A percentile compares a stretch with the other conserved stretches of the same genome.
Evolutionary conservation across 2,113 vertebrate species (phyloP).

Genomic region (Chascanopsetta lugubris): DNA sequence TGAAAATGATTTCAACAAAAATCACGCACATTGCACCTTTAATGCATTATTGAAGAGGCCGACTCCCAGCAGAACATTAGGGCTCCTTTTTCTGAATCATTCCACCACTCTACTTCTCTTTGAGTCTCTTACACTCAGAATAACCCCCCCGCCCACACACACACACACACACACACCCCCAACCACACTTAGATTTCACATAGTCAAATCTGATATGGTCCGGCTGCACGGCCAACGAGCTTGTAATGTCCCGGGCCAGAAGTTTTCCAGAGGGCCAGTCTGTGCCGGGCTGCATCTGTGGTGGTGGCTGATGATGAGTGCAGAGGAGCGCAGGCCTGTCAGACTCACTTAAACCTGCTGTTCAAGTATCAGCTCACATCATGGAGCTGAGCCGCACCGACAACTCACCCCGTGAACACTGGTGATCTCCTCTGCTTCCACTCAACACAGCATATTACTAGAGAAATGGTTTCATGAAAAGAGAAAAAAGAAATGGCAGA

Average conservation of each 20-base stretch:
- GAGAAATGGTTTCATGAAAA: not conserved
- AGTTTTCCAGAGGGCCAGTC: slow-evolving; percentile 31
- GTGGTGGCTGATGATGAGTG: slow-evolving; percentile 12
- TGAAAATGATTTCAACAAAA: too few relatives aligned
- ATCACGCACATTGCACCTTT: too few relatives aligned
- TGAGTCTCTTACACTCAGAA: slow-evolving; percentile 27
- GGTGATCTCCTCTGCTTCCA: slow-evolving; percentile 11
- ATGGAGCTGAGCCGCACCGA: slow-evolving; percentile 25
- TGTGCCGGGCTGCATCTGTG: slow-evolving; percentile 30
- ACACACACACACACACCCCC: slow-evolving; percentile 19
- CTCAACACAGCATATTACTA: slow-evolving; percentile 5
- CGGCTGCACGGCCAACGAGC: slow-evolving; percentile 37
- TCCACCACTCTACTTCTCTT: slow-evolving; percentile 22
- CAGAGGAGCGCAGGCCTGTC: slow-evolving; percentile 7
- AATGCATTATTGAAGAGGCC: not conserved
- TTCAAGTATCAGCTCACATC: slow-evolving; percentile 41
- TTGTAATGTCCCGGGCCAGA: slow-evolving; percentile 32
- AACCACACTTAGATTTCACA: slow-evolving; percentile 42
- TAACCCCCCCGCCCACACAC: slow-evolving; percentile 19
- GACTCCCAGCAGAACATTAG: slow-evolving; percentile 21
- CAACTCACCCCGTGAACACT: slow-evolving; percentile 10
- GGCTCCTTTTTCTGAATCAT: slow-evolving; percentile 17
- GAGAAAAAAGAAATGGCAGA: too few relatives aligned
- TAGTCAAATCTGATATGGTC: slow-evolving; percentile 51
- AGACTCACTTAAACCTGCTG: slow-evolving; percentile 16